A percentile compares a stretch with the other conserved stretches of the same genome.
Evolutionary conservation across 2,113 vertebrate genomes (phyloP).

Genomic region (Rostratula benghalensis): DNA sequence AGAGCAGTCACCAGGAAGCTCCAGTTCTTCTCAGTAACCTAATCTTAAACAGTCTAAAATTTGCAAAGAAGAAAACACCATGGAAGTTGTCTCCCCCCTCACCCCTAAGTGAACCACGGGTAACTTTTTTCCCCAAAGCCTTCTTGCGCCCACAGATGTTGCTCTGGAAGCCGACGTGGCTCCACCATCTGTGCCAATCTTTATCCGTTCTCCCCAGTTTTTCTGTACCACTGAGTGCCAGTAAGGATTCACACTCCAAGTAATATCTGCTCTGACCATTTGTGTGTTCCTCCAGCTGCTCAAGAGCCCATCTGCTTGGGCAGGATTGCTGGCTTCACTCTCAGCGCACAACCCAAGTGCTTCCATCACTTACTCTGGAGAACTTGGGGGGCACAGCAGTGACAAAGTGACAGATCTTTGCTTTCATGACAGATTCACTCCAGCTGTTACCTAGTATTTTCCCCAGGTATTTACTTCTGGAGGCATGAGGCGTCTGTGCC

Average conservation of each 20-base stretch:
- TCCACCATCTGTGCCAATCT: neutral
- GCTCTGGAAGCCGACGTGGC: neutral
- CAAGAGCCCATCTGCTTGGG: constrained; percentile 33
- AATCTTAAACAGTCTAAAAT: neutral
- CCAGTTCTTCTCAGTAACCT: neutral
- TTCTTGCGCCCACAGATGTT: neutral
- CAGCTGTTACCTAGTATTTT: constrained; percentile 3
- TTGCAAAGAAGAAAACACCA: neutral
- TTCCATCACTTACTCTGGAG: neutral
- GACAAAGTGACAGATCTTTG: constrained; percentile 18
- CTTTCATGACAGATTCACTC: constrained; percentile 15
- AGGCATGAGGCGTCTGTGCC: constrained; percentile 5
- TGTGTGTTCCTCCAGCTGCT: constrained; percentile 40
- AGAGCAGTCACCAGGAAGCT: constrained; percentile 19
- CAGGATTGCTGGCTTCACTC: neutral
- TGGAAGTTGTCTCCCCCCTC: neutral
- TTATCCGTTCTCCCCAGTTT: neutral
- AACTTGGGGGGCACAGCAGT: neutral
- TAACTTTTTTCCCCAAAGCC: neutral
- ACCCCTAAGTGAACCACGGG: neutral
- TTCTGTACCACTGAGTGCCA: neutral
- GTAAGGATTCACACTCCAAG: neutral
- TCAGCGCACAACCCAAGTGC: neutral
- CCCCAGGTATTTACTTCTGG: constrained; percentile 45
- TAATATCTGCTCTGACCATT: constrained; percentile 40